Percentiles rank a stretch among this genome's conserved stretches.
Conservation (phyloP, 2,113 vertebrate species). For the Neogobius melanostomus region DNA sequence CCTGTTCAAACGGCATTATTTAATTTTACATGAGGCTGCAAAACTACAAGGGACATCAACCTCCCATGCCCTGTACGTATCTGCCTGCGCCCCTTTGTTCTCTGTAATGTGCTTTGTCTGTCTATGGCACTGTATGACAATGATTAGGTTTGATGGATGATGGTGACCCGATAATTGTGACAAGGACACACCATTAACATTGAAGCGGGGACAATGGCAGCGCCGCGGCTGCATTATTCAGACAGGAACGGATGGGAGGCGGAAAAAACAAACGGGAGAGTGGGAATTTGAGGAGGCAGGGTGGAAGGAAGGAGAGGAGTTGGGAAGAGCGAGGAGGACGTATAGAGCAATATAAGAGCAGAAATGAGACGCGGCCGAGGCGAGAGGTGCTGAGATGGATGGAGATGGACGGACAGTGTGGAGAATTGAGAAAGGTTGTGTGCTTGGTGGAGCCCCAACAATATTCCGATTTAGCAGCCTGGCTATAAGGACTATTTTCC, state of each 20-base stretch:
- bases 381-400: constrained; percentile 5
- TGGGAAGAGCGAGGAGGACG: constrained; percentile 15
- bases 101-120: constrained; percentile 45
- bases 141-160: constrained; percentile 69
- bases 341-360: constrained; percentile 33
- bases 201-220: constrained; percentile 61
- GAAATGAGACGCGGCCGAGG: constrained; percentile 7
- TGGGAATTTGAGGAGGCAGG: constrained; percentile 36
- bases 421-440: constrained; percentile 6
- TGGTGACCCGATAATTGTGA: constrained; percentile 64
- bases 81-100: constrained; percentile 48
- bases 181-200: constrained; percentile 71
- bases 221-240: constrained; percentile 63
- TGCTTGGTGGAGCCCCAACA: background rate
- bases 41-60: constrained; percentile 2
- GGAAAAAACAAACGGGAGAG: constrained; percentile 31
- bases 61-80: constrained; percentile 19
- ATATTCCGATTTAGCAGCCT: too few relatives aligned
- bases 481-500: too few relatives aligned
- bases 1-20: constrained; percentile 24
- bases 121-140: constrained; percentile 56
- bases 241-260: constrained; percentile 47
- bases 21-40: constrained; percentile 16
- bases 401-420: background rate
- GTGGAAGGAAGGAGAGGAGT: constrained; percentile 46